Percentiles rank a stretch among this genome's conserved stretches.
These are phyloP conservation scores for Rapana venosa DNA, from an alignment of 2,888 invertebrate genomes.

Conservation along the genomic window DNA sequence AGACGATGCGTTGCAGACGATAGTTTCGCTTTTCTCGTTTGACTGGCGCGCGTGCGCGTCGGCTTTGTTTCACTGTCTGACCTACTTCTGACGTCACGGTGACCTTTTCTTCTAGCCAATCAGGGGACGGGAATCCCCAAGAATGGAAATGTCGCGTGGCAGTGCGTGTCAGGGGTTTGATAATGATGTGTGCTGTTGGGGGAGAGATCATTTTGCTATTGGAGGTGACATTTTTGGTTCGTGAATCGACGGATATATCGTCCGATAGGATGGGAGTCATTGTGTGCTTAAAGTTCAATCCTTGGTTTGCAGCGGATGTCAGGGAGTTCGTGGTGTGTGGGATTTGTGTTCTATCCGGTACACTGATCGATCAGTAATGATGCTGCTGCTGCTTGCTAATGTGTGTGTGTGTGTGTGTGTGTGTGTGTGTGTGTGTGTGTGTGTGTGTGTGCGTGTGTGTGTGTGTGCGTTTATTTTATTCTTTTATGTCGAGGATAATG, in stretches of 20 bases:
- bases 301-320: neutral
- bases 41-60: conserved; percentile 32
- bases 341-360: neutral
- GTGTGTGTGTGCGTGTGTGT: neutral
- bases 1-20: conserved; percentile 13
- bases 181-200: neutral
- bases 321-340: neutral
- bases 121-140: neutral
- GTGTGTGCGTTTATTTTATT: neutral
- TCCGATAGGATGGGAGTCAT: neutral
- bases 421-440: neutral
- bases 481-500: too few relatives aligned
- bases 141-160: conserved; percentile 10
- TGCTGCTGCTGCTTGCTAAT: neutral
- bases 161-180: neutral
- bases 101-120: conserved; percentile 44
- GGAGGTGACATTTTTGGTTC: too few relatives aligned
- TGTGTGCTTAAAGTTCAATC: neutral
- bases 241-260: neutral
- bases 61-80: conserved; percentile 13
- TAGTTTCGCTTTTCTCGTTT: conserved; percentile 31
- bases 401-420: neutral
- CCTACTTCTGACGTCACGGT: conserved; percentile 41
- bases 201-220: too few relatives aligned
- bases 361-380: neutral